These are phyloP conservation scores for Zygothrica quintamaculata DNA, from an alignment of 2,888 invertebrate genomes.

Conservation along the genomic window DNA sequence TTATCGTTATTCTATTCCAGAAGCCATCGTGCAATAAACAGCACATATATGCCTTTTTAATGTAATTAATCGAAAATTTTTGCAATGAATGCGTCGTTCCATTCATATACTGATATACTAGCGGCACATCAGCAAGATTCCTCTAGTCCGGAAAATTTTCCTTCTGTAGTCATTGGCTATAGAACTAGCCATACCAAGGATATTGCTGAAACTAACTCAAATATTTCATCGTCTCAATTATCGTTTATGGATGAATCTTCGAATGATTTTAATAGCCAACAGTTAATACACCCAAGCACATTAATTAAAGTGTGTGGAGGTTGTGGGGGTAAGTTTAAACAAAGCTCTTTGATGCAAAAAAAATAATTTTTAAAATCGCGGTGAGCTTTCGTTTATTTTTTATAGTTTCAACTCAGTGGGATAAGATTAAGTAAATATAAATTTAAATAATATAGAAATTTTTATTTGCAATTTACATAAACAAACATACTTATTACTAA, in stretches of 20 bases:
- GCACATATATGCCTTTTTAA: slow-evolving; percentile 70
- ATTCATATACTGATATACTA: slow-evolving; percentile 92
- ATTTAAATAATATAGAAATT: too few relatives aligned
- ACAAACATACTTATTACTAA: too few relatives aligned
- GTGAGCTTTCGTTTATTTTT: too few relatives aligned
- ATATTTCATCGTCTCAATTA: slow-evolving; percentile 81
- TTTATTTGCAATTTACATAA: too few relatives aligned
- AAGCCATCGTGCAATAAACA: slow-evolving; percentile 56
- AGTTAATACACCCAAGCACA: slow-evolving; percentile 82
- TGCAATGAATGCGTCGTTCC: slow-evolving; percentile 96
- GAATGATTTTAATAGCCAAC: slow-evolving; percentile 82
- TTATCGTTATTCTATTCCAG: slow-evolving; percentile 28
- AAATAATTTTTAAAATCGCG: too few relatives aligned
- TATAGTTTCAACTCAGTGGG: too few relatives aligned
- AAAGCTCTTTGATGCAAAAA: too few relatives aligned
- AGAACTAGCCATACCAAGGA: slow-evolving; percentile 83
- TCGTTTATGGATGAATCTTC: slow-evolving; percentile 83
- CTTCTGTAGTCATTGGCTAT: slow-evolving; percentile 85
- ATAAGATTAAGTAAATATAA: too few relatives aligned
- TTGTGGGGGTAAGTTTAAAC: slow-evolving; percentile 89
- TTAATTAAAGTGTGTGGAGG: slow-evolving; percentile 93
- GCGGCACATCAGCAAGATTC: slow-evolving; percentile 88
- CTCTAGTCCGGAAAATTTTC: slow-evolving; percentile 90
- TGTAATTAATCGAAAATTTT: slow-evolving; percentile 80
- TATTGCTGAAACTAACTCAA: slow-evolving; percentile 84